Evolutionary conservation across 2,113 vertebrate genomes (phyloP), one percentile per base, ranked within the genome.

Genomic region (Oenanthe melanoleuca): DNA sequence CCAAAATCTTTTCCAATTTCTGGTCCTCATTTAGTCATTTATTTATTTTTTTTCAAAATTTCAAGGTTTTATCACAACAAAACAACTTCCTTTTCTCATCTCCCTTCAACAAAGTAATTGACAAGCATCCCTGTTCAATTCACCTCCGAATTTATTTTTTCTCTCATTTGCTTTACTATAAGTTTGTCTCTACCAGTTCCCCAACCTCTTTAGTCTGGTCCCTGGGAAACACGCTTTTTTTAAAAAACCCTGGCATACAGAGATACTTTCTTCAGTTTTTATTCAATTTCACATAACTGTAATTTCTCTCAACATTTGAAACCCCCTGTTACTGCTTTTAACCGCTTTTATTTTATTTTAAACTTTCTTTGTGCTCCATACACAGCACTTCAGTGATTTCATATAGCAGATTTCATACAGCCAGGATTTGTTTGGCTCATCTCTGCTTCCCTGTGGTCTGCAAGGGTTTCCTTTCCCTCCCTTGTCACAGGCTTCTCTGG

Each of bases 121-220:
- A 8, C 31, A 87, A 47, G 1, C 38, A 26, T 44, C 12, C 1
- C 2, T 37, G 13, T 78, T 85, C 0, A 3, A 44, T 85, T 88
- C 0, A 3, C 2, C 7, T 85, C 14, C 15, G 53, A 14, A 34
- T 34, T 69, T 42, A 14, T 42, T 64, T 23, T 86, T 11, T 60
- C 20, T 14, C 5, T 37, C 31, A 53, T 69, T 78, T 78, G 4
- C 42, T 78, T 87, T 57, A 44, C 14, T 57, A 0, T 34, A 52
- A 60, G 18, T 17, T 73, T 72, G 9, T 5, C 8, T 37, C 22
- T 57, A 15, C 2, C 21, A 5, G 14, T 56, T 80, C 15, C 47
- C 5, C 19, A 38, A 1, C 1, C 2, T 61, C 11, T n/a, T 42
- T 11, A 37, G 5, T 23, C 11, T 64, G 11, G 26, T 40, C 2